Evolutionary conservation across 2,888 invertebrate genomes (phyloP).

Genomic region (Nomada ferruginata): DNA sequence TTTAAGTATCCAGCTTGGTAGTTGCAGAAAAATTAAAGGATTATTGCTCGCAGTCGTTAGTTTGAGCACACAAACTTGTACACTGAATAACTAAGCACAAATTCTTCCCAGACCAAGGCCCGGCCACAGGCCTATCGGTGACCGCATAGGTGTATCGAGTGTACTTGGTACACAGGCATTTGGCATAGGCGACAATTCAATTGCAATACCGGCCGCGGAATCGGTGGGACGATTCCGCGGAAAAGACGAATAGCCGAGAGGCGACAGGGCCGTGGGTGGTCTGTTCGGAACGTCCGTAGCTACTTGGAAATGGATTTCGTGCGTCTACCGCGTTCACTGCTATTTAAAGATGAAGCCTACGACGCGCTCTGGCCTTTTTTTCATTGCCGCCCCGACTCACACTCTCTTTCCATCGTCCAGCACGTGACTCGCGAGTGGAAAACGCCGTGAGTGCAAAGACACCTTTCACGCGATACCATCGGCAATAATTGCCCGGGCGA

Average conservation of each 20-base stretch:
- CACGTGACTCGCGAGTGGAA: slow-evolving; percentile 73
- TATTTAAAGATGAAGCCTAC: slow-evolving; percentile 72
- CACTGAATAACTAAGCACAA: not conserved
- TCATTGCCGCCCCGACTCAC: slow-evolving; percentile 56
- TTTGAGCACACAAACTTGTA: not conserved
- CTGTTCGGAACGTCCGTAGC: slow-evolving; percentile 62
- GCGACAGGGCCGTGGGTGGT: slow-evolving; percentile 67
- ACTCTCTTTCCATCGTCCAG: slow-evolving; percentile 60
- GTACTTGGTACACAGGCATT: too few species aligned
- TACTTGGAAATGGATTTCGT: slow-evolving; percentile 75
- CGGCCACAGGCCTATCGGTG: too few species aligned
- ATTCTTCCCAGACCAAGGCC: not conserved
- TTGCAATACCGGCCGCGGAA: slow-evolving; percentile 47
- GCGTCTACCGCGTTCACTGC: slow-evolving; percentile 67
- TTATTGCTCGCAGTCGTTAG: too few species aligned
- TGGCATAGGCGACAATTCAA: slow-evolving; percentile 28
- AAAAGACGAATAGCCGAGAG: slow-evolving; percentile 34
- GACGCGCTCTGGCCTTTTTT: slow-evolving; percentile 54
- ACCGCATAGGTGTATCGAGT: too few species aligned
- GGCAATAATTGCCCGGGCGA: slow-evolving; percentile 67
- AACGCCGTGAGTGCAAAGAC: slow-evolving; percentile 77
- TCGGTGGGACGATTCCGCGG: slow-evolving; percentile 26
- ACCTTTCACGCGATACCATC: slow-evolving; percentile 78
- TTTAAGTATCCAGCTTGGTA: not conserved
- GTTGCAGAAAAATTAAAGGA: too few species aligned